Conservation (phyloP, 2,888 invertebrate genomes). For the Athalia cordata region DNA sequence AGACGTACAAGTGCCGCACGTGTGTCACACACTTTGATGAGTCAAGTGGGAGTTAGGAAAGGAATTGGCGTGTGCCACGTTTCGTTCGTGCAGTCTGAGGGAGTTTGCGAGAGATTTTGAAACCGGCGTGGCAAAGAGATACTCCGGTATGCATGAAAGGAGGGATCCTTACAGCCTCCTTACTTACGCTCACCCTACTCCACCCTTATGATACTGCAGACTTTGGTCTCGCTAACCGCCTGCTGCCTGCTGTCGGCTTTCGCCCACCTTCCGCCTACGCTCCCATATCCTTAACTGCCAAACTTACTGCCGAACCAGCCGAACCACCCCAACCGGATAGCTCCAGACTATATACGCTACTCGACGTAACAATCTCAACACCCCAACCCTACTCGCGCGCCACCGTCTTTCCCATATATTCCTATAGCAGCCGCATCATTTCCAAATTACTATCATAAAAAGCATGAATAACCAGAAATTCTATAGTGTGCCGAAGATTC, state of each 20-base stretch:
- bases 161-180: slow-evolving; percentile 51
- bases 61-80: neutral
- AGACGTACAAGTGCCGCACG: slow-evolving; percentile 32
- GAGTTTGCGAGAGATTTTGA: slow-evolving; percentile 56
- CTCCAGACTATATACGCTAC: neutral
- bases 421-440: slow-evolving; percentile 4
- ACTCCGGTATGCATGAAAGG: slow-evolving; percentile 73
- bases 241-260: slow-evolving; percentile 15
- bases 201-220: slow-evolving; percentile 25
- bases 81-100: slow-evolving; percentile 48
- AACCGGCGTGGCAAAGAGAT: slow-evolving; percentile 51
- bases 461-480: neutral
- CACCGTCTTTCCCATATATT: neutral
- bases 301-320: slow-evolving; percentile 60
- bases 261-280: slow-evolving; percentile 26
- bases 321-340: slow-evolving; percentile 42
- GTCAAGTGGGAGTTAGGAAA: slow-evolving; percentile 14
- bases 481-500: neutral
- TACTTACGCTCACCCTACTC: slow-evolving; percentile 20
- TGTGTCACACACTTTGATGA: slow-evolving; percentile 26
- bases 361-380: slow-evolving; percentile 31
- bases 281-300: slow-evolving; percentile 68
- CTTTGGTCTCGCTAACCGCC: slow-evolving; percentile 40
- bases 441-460: slow-evolving; percentile 20
- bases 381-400: slow-evolving; percentile 2